phyloP scores from a whole-genome alignment of 2,888 invertebrate species.

The Gandaritis pyraliata region DNA sequence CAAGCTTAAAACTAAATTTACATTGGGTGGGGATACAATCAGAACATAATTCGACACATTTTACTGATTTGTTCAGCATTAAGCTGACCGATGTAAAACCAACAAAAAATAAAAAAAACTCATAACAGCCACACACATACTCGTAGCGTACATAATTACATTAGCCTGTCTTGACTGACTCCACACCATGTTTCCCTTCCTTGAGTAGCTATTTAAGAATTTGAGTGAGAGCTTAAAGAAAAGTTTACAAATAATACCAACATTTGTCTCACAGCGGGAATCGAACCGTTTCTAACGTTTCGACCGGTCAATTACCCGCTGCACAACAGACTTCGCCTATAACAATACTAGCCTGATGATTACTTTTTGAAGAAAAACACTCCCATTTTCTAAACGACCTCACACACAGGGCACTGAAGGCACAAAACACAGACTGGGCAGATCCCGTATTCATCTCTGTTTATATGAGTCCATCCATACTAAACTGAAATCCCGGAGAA shows the following conservation, averaged over 20 bases:
- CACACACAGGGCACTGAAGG: constrained; percentile 46
- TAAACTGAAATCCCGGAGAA: constrained; percentile 52
- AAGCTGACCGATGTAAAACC: not conserved
- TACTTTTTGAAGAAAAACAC: constrained; percentile 66
- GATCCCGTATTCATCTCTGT: constrained; percentile 55
- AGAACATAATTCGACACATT: not conserved
- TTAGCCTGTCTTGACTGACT: no score
- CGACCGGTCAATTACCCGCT: no score
- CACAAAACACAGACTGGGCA: constrained; percentile 59
- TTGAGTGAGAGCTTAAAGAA: no score
- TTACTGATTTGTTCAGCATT: not conserved
- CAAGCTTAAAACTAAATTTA: not conserved
- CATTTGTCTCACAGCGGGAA: no score
- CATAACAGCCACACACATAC: no score
- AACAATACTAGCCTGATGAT: constrained; percentile 5
- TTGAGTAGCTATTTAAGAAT: no score
- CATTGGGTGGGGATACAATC: not conserved
- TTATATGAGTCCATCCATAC: constrained; percentile 69
- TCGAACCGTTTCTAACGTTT: no score
- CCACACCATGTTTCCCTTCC: no score
- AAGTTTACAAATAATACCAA: no score
- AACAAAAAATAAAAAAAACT: no score
- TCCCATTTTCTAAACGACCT: constrained; percentile 57
- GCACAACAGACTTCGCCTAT: no score
- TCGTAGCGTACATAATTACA: no score